Conservation (phyloP, 1,140 invertebrate species). For the Macrobrachium nipponense region DNA sequence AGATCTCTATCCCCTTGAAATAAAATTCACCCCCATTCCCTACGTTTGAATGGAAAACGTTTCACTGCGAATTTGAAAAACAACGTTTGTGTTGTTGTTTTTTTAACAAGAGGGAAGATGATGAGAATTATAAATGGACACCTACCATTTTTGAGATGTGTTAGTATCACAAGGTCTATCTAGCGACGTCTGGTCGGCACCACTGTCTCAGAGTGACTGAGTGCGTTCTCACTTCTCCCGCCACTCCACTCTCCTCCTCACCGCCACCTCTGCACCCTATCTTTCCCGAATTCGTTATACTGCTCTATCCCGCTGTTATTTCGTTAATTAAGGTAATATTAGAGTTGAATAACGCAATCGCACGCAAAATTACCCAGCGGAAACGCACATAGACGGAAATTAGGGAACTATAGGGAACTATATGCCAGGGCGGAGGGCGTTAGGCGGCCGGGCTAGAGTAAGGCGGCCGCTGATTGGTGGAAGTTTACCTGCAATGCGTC, state of each 20-base stretch:
- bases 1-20: too few species aligned
- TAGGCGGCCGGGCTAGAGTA: not conserved
- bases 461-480: slow-evolving; percentile 51
- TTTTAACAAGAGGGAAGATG: slow-evolving; percentile 6
- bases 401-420: slow-evolving; percentile 27
- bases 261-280: slow-evolving; percentile 44
- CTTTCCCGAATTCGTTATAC: not conserved
- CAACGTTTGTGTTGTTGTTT: not conserved
- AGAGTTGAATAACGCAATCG: not conserved
- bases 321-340: not conserved
- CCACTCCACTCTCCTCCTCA: slow-evolving; percentile 56
- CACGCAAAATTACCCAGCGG: not conserved
- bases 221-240: slow-evolving; percentile 54
- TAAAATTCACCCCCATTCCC: too few species aligned
- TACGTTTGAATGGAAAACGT: not conserved
- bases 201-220: slow-evolving; percentile 59
- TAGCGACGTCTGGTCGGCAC: slow-evolving; percentile 52
- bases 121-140: slow-evolving; percentile 5
- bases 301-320: not conserved
- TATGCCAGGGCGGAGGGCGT: slow-evolving; percentile 29
- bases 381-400: slow-evolving; percentile 7
- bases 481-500: slow-evolving; percentile 60
- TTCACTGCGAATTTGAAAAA: slow-evolving; percentile 6
- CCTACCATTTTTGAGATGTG: slow-evolving; percentile 52
- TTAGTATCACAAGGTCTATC: slow-evolving; percentile 52